These are phyloP conservation scores for Poeciliopsis turneri DNA, from an alignment of 2,797 vertebrate genomes.

Conservation along the genomic window DNA sequence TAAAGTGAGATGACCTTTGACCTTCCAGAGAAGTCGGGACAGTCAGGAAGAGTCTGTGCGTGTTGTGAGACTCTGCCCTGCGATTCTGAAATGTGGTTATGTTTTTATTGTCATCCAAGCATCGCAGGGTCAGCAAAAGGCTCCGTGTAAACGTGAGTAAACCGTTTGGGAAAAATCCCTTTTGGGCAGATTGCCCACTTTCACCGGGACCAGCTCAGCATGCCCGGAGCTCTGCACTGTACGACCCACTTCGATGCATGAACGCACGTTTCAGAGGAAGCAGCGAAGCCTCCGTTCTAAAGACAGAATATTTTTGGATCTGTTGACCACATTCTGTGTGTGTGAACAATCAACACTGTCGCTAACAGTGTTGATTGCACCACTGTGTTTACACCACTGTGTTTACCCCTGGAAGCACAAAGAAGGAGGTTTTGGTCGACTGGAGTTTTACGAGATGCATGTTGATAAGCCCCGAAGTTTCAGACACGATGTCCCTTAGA, in stretches of 20 bases:
- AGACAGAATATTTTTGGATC: neutral
- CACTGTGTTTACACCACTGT: neutral
- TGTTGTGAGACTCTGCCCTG: neutral
- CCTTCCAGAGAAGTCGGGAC: neutral
- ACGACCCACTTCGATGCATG: neutral
- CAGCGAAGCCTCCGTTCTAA: neutral
- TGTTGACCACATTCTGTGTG: neutral
- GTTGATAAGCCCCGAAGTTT: neutral
- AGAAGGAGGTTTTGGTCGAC: neutral
- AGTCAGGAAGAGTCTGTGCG: neutral
- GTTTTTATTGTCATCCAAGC: constrained; percentile 31
- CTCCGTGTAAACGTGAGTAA: constrained; percentile 62
- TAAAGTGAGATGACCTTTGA: neutral
- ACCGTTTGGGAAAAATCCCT: constrained; percentile 28
- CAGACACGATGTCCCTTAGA: neutral
- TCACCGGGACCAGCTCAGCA: neutral
- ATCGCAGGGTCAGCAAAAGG: constrained; percentile 52
- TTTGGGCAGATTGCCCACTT: constrained; percentile 4
- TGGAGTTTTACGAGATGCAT: neutral
- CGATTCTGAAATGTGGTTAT: neutral
- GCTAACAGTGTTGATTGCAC: no score
- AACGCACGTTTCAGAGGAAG: neutral
- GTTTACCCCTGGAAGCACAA: neutral
- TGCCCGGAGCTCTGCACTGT: constrained; percentile 15
- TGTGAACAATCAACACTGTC: neutral